These are phyloP conservation scores for Aporophyla nigra DNA, from an alignment of 2,888 invertebrate species.

Conservation along the genomic window DNA sequence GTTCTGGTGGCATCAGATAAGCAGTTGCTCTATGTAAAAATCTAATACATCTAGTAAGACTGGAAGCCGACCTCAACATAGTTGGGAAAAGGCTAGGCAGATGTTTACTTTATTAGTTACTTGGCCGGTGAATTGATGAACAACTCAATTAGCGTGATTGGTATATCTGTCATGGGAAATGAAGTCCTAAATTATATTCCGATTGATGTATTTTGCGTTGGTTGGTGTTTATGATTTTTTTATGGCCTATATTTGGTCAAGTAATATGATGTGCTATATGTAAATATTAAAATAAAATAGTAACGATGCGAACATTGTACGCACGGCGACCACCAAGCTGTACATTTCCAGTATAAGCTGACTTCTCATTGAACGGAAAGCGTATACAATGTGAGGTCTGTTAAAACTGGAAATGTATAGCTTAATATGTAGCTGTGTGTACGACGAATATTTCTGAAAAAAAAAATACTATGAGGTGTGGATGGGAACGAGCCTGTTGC, in stretches of 20 bases:
- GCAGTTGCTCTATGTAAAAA: not conserved
- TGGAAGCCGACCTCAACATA: not conserved
- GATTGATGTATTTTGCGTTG: not conserved
- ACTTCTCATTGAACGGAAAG: too few species aligned
- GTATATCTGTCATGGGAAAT: slow-evolving; percentile 24
- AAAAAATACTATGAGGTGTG: not conserved
- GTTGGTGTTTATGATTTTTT: not conserved
- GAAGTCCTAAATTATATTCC: slow-evolving; percentile 11
- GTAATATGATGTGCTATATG: too few species aligned
- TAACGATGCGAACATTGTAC: not conserved
- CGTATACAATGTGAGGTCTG: too few species aligned
- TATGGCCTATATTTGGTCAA: not conserved
- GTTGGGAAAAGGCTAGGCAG: not conserved
- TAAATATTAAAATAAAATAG: not conserved
- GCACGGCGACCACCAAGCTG: too few species aligned
- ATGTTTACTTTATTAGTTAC: not conserved
- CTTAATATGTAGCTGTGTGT: too few species aligned
- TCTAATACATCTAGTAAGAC: not conserved
- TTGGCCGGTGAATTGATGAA: slow-evolving; percentile 14
- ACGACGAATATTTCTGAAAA: not conserved
- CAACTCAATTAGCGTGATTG: slow-evolving; percentile 19
- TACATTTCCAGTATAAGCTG: too few species aligned
- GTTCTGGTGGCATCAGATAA: not conserved
- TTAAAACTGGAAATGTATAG: too few species aligned
- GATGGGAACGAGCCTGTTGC: not conserved